These are phyloP conservation scores for Ophion costatus DNA, from an alignment of 2,888 invertebrate genomes.

Conservation along the genomic window DNA sequence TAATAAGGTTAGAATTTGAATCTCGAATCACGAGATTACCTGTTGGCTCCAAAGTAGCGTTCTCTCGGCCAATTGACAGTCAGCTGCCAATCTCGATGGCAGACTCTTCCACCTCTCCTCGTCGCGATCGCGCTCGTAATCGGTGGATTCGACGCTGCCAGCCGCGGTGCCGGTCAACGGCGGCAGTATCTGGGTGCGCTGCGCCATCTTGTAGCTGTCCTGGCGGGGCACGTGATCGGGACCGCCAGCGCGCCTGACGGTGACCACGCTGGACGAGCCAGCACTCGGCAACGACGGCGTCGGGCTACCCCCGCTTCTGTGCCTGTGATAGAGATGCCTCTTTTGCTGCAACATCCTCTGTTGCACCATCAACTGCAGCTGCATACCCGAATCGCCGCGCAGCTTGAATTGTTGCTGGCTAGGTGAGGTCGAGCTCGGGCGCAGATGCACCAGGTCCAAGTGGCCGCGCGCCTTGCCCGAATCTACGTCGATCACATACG, in stretches of 20 bases:
- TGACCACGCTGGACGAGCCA: conserved; percentile 62
- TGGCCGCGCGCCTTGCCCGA: conserved; percentile 81
- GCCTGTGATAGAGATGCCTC: conserved; percentile 84
- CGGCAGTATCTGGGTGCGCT: conserved; percentile 92
- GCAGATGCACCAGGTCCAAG: conserved; percentile 79
- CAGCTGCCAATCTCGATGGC: conserved; percentile 80
- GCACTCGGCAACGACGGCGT: conserved; percentile 73
- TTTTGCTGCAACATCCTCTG: conserved; percentile 94
- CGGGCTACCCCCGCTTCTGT: conserved; percentile 78
- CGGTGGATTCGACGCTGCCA: conserved; percentile 71
- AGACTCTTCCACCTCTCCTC: conserved; percentile 82
- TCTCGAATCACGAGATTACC: conserved; percentile 76
- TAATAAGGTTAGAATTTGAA: conserved; percentile 6
- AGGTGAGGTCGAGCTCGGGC: conserved; percentile 78
- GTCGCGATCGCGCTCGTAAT: conserved; percentile 78
- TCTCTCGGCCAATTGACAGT: conserved; percentile 80
- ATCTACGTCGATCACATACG: conserved; percentile 67
- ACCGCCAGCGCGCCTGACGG: conserved; percentile 77
- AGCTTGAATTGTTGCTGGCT: conserved; percentile 77
- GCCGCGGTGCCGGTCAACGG: conserved; percentile 86
- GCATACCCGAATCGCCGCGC: conserved; percentile 83
- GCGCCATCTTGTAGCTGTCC: conserved; percentile 94
- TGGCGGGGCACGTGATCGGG: conserved; percentile 92
- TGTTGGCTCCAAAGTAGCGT: conserved; percentile 81
- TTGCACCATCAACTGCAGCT: conserved; percentile 93